Base-by-base conservation (phyloP, 1,140 invertebrate genomes). In the Dufourea novaeangliae region DNA sequence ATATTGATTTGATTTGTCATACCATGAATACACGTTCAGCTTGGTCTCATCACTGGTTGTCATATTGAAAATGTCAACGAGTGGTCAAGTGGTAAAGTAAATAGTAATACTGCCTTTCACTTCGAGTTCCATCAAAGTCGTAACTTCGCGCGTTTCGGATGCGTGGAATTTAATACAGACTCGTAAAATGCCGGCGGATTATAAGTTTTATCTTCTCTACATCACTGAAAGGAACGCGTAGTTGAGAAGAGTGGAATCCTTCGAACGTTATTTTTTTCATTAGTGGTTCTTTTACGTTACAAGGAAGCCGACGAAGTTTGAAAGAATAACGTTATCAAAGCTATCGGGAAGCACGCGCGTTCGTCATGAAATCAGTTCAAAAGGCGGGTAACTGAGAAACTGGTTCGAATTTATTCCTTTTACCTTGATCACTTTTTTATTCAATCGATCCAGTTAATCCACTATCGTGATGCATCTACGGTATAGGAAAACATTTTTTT, bases 371-470 rank as follows among this genome's bases (percentile, higher is more conserved):
- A 67, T 67, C 50, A 52, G 54, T 44, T 54, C 52, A 46, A 75
- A 75, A 75, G 32, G 39, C 29, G 63, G 59, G 52, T 52, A 27
- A 57, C 39, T 37, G 17, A 41, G 39, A 44, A 75, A 75, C 72
- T 75, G 72, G 72, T 75, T 75, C 29, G 72, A 68, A 68, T 68
- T 75, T 34, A 34, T 75, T 75, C 52, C 63, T 75, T 75, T 75
- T 68, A 68, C 64, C 62, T 32, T 41, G 61, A 73, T 66, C 29
- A 39, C 63, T 12, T 75, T 75, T 75, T 75, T 68, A 75, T 44
- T 39, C 63, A 68, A 68, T 75, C 72, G 52, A 75, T 75, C 72
- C 72, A 75, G 72, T 75, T 68, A 68, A 75, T 75, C 64, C 72
- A 66, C 63, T 75, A 75, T 75, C 72, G 29, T 17, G 39, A 41